phyloP scores from a whole-genome alignment of 92 coral and sea anemone genomes.

The Bergia puertoricense region DNA sequence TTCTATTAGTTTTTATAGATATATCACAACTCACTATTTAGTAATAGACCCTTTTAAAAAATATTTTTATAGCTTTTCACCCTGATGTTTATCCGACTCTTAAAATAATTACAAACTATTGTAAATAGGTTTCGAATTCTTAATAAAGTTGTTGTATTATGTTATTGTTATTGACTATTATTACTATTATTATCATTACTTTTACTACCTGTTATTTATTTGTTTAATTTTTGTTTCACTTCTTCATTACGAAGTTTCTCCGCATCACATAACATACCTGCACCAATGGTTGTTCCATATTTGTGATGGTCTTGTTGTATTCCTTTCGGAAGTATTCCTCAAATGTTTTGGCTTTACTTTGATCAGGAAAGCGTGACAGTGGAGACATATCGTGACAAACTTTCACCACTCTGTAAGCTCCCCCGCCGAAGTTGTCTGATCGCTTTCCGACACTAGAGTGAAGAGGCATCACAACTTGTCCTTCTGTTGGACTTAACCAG shows the following conservation, averaged over 20 bases:
- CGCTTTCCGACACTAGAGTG: constrained; percentile 26
- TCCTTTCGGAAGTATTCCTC: constrained; percentile 63
- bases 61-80: no score
- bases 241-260: no score
- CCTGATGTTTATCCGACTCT: no score
- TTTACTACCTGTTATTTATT: no score
- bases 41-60: no score
- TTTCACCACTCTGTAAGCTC: constrained; percentile 53
- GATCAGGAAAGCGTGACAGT: constrained; percentile 74
- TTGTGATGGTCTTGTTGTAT: constrained; percentile 39
- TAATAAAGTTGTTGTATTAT: no score
- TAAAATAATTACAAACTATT: no score
- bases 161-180: neutral
- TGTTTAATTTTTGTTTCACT: no score
- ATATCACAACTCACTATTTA: no score
- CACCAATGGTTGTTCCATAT: constrained; percentile 65
- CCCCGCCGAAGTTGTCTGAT: constrained; percentile 6
- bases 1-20: no score
- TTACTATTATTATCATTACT: no score
- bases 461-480: constrained; percentile 10
- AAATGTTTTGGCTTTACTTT: constrained; percentile 65
- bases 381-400: constrained; percentile 60
- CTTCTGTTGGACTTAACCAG: neutral
- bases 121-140: no score
- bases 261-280: constrained; percentile 21